Base-by-base conservation (phyloP, 2,797 vertebrate species). In the Falco peregrinus region DNA sequence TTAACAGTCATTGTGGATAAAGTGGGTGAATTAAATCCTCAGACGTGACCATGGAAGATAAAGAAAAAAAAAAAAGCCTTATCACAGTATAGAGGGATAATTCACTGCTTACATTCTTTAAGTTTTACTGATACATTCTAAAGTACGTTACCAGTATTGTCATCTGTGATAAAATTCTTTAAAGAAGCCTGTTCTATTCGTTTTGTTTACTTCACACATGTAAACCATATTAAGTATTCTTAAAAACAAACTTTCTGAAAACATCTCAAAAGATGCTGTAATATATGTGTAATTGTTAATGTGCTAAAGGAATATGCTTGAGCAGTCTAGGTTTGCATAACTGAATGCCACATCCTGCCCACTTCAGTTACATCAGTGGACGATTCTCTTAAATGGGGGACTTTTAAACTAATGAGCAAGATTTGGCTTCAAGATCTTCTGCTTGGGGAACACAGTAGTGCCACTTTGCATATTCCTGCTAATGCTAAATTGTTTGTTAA, bases 401-500 rank as follows among this genome's bases (percentile, higher is more conserved):
- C 69, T 54, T 86, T n/a, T 68, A 65, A 93, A 74, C 12, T 65
- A 45, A 35, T 13, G 81, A 93, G 87, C 50, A 84, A 65, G 87
- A 56, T 89, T 90, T 87, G 75, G 82, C 89, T 84, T 95, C 11
- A 1, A 17, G 75, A 61, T 78, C 51, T 80, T 83, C 54, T 83
- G 61, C 60, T 87, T 82, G 71, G 67, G 50, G 86, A 92, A 10
- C 51, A 47, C 22, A n/a, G 54, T 84, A 69, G 18, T 90, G 68
- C 54, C 73, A 78, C 71, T 92, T 90, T 18, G 50, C 81, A 73
- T 96, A 78, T 95, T 90, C 70, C 59, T 90, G 88, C 81, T 97
- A 80, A 70, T 97, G 89, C 95, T 96, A 91, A 94, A 91, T 94
- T 35, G 63, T 74, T 89, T 94, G 75, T 91, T 91, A 53, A 96